A percentile compares a stretch with the other conserved stretches of the same genome.
phyloP scores from a whole-genome alignment of 1,140 invertebrate species.

The Aphis craccivora region DNA sequence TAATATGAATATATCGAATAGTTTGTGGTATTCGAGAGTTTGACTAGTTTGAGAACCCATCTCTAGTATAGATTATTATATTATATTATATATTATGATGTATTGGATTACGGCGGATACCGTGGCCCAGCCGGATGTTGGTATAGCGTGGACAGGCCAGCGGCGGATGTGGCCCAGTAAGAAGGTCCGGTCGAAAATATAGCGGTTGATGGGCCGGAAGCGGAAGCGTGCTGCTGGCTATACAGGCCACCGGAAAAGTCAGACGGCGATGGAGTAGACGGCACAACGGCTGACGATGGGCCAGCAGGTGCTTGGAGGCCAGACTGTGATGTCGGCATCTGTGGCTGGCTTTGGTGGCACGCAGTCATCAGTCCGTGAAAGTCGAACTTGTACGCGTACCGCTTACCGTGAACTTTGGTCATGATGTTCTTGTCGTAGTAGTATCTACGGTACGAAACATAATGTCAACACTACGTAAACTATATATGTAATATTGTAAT shows the following conservation, averaged over 20 bases:
- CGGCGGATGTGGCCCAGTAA: constrained; percentile 46
- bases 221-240: neutral
- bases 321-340: neutral
- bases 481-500: neutral
- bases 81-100: neutral
- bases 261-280: neutral
- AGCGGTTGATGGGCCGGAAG: neutral
- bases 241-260: constrained; percentile 15
- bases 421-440: constrained; percentile 99
- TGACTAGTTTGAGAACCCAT: neutral
- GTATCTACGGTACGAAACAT: constrained; percentile 72
- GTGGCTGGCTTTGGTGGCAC: constrained; percentile 75
- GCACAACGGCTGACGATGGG: neutral
- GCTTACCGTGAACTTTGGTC: constrained; percentile 91
- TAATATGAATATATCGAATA: neutral
- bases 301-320: too few species aligned
- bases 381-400: constrained; percentile 93
- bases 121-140: constrained; percentile 8
- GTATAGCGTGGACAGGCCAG: constrained; percentile 44
- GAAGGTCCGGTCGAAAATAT: constrained; percentile 29
- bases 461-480: neutral
- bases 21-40: neutral
- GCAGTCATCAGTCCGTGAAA: constrained; percentile 85
- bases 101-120: constrained; percentile 38
- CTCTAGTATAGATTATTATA: neutral